Conservation (phyloP, 2,797 vertebrate species). For the Danionella dracula region DNA sequence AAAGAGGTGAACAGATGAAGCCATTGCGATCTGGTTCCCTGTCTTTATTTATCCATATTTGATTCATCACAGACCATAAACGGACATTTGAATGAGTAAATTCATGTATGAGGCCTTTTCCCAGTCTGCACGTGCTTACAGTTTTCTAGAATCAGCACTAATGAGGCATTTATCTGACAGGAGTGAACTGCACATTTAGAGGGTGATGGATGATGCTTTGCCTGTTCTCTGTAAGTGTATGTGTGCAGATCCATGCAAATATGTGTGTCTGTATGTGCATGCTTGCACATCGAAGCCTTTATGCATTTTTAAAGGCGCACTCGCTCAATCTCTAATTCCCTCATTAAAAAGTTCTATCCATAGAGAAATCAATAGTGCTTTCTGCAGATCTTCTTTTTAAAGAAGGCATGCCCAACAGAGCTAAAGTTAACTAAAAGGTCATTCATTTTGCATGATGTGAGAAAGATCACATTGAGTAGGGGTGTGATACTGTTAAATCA, state of each 20-base stretch:
- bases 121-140: neutral
- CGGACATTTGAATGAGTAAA: conserved; percentile 32
- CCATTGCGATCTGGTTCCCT: conserved; percentile 1
- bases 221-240: conserved; percentile 7
- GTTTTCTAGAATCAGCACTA: conserved; percentile 38
- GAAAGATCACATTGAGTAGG: too few relatives aligned
- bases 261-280: neutral
- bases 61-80: conserved; percentile 35
- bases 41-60: conserved; percentile 20
- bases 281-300: neutral
- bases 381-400: neutral
- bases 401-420: neutral
- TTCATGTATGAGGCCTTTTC: conserved; percentile 23
- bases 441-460: neutral
- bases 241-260: neutral
- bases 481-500: too few relatives aligned
- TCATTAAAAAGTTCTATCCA: neutral
- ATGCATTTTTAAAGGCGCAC: conserved; percentile 14
- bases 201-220: conserved; percentile 40
- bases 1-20: conserved; percentile 2
- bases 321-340: neutral
- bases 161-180: conserved; percentile 45
- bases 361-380: neutral
- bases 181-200: conserved; percentile 37
- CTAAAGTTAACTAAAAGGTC: neutral